A percentile compares a stretch with the other conserved stretches of the same genome.
Evolutionary conservation across 2,797 vertebrate species (phyloP).

Genomic region (Sebastes cheni): DNA sequence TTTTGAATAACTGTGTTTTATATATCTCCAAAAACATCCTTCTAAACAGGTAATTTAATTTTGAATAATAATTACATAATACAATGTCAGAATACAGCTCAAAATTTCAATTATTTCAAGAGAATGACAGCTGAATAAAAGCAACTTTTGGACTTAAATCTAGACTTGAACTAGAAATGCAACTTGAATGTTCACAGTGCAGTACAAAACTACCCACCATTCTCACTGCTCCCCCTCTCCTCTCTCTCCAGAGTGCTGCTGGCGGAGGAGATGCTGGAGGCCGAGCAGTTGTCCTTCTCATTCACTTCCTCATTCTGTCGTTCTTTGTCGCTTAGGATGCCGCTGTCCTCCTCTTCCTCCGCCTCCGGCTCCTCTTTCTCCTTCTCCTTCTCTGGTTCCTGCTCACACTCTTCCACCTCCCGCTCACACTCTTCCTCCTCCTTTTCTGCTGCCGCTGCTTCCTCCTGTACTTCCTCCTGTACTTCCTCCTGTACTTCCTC

Average conservation of each 20-base stretch:
- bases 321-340: conserved; percentile 94
- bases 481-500: conserved; percentile 42
- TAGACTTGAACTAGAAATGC: background rate
- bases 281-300: conserved; percentile 96
- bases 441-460: conserved; percentile 4
- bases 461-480: conserved; percentile 33
- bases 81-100: background rate
- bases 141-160: background rate
- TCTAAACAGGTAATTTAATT: background rate
- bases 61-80: background rate
- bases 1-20: background rate
- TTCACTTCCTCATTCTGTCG: conserved; percentile 95
- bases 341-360: conserved; percentile 86
- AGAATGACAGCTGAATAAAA: background rate
- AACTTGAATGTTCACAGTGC: background rate
- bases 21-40: background rate
- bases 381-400: conserved; percentile 43
- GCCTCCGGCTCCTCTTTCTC: conserved; percentile 75
- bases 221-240: conserved; percentile 85
- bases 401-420: conserved; percentile 66
- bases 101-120: background rate
- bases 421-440: conserved; percentile 43
- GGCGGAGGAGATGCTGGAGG: conserved; percentile 95
- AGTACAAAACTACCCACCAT: conserved; percentile 78
- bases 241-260: conserved; percentile 96